Evolutionary conservation across 2,888 invertebrate genomes (phyloP), one percentile per base, ranked within the genome.

Genomic region (Trissoscelio sp.): DNA sequence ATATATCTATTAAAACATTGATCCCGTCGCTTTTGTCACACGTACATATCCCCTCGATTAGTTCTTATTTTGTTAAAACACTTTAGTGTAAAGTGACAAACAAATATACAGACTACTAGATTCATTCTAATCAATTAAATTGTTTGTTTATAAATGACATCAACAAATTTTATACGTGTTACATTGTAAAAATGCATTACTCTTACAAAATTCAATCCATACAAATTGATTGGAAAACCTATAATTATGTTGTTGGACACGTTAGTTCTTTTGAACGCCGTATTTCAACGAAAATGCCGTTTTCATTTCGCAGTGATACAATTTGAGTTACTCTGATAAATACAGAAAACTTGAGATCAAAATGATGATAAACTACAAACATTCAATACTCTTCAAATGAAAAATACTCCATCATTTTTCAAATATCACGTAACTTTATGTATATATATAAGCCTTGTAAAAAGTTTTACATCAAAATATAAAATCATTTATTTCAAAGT

Each of bases 191-290:
- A 77, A 77, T 58, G 22, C 48, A 3, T 74, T 37, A 64, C 46
- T 51, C 20, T 64, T 74, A 74, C 55, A 74, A 74, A 74, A 64
- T 55, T 34, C 34, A 74, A 74, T 64, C 3, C 18, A 55, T 75
- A 75, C n/a, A 75, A 75, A 75, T 75, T 67, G 14, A 66, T 75
- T 67, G 28, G 51, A 75, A 67, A 75, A 48, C 24, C 42, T 75
- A 75, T 75, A 46, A 51, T 55, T 74, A 74, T n/a, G n/a, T n/a
- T 58, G 2, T 44, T 74, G 53, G 64, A 74, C 73, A 55, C 55
- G 51, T 46, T 44, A 37, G 20, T 62, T 73, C 31, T n/a, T n/a
- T 60, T 16, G 20, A 42, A 24, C 60, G 42, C 53, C 46, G 34
- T 20, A 42, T 9, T 16, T 20, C 31, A 62, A 64, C 22, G 34